Evolutionary conservation across 2,888 invertebrate genomes (phyloP).

Genomic region (Eupithecia subfuscata): DNA sequence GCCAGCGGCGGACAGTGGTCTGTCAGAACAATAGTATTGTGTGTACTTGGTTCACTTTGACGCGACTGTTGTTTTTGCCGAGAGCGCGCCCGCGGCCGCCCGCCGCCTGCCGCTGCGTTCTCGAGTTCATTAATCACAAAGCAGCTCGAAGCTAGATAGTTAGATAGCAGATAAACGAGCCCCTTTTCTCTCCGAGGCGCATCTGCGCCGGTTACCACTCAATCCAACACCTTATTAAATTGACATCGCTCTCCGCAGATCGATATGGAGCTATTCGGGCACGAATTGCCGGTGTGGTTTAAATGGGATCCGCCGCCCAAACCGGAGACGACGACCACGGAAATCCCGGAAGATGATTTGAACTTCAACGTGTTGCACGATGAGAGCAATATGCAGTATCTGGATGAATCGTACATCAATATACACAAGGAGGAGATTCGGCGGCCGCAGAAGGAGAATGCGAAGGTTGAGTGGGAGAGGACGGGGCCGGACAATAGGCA

Average conservation of each 20-base stretch:
- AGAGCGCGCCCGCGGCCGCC: slow-evolving; percentile 26
- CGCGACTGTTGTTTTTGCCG: slow-evolving; percentile 71
- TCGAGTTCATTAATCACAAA: slow-evolving; percentile 79
- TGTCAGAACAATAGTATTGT: slow-evolving; percentile 64
- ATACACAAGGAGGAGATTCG: slow-evolving; percentile 78
- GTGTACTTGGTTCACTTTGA: slow-evolving; percentile 63
- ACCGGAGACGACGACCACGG: slow-evolving; percentile 74
- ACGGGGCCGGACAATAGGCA: slow-evolving; percentile 74
- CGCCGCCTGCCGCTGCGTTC: slow-evolving; percentile 58
- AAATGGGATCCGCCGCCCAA: slow-evolving; percentile 79
- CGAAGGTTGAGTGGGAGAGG: slow-evolving; percentile 69
- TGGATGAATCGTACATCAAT: slow-evolving; percentile 78
- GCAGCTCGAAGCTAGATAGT: slow-evolving; percentile 68
- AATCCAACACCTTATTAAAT: slow-evolving; percentile 40
- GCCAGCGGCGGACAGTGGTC: slow-evolving; percentile 53
- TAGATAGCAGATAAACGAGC: slow-evolving; percentile 63
- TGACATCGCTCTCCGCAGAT: slow-evolving; percentile 61
- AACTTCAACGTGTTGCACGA: slow-evolving; percentile 77
- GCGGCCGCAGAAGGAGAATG: slow-evolving; percentile 70
- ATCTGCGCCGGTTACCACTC: slow-evolving; percentile 34
- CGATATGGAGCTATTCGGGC: slow-evolving; percentile 72
- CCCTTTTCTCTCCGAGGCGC: slow-evolving; percentile 56
- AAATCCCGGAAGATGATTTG: slow-evolving; percentile 70
- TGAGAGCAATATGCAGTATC: slow-evolving; percentile 75
- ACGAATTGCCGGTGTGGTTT: slow-evolving; percentile 76